These are phyloP conservation scores for Sebastes hubbsi DNA, from an alignment of 2,797 vertebrate genomes.

Conservation along the genomic window DNA sequence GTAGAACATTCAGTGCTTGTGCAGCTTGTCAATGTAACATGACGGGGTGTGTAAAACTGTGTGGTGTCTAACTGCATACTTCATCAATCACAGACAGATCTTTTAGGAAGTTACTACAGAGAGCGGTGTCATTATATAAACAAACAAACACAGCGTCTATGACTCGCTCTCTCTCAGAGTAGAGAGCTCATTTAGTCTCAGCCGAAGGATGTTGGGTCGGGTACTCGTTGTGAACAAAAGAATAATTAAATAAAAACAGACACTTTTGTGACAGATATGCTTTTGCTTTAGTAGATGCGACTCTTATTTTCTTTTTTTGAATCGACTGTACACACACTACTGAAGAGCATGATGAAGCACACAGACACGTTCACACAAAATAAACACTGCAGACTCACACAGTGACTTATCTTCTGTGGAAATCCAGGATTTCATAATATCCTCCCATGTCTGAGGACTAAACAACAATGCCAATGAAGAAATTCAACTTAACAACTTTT, in stretches of 20 bases:
- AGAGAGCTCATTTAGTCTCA: constrained; percentile 14
- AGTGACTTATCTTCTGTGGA: constrained; percentile 26
- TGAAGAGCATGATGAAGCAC: constrained; percentile 3
- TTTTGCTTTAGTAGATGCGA: background rate
- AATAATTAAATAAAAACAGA: background rate
- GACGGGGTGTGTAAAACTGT: constrained; percentile 6
- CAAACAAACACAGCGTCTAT: constrained; percentile 30
- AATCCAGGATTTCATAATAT: constrained; percentile 50
- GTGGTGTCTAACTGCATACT: constrained; percentile 12
- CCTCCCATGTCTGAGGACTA: constrained; percentile 13
- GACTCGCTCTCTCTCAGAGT: background rate
- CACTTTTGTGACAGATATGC: constrained; percentile 1
- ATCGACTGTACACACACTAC: background rate
- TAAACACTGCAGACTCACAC: background rate
- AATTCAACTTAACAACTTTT: constrained; percentile 17
- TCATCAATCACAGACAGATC: constrained; percentile 27
- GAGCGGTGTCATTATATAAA: constrained; percentile 23
- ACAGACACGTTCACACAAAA: background rate
- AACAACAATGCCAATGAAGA: background rate
- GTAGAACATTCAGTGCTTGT: constrained; percentile 18
- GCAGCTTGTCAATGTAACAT: constrained; percentile 18
- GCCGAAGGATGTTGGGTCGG: background rate
- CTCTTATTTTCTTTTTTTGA: background rate
- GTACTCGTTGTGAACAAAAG: background rate
- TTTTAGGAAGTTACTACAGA: constrained; percentile 26